Percentiles rank a stretch among this genome's conserved stretches.
Evolutionary conservation across 2,797 vertebrate genomes (phyloP).

Genomic region (Chanos chanos): DNA sequence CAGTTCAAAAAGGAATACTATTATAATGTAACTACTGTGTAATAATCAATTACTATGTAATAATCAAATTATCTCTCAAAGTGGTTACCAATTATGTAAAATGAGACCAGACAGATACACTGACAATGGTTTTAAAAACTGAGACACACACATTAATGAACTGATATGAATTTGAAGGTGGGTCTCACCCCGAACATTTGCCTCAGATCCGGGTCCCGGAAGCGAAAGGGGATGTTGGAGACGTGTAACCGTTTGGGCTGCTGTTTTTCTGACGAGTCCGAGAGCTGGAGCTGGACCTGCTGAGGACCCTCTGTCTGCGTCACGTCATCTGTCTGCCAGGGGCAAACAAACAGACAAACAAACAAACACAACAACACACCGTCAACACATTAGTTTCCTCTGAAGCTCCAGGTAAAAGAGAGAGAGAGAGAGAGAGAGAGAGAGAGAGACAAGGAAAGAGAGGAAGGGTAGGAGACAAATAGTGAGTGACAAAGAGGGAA

Average conservation of each 20-base stretch:
- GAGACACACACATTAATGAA: not conserved
- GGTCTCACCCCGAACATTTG: slow-evolving; percentile 84
- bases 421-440: slow-evolving; percentile 7
- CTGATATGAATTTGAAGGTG: no score
- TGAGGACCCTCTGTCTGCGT: slow-evolving; percentile 79
- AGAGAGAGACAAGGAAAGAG: no score
- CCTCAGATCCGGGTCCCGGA: slow-evolving; percentile 81
- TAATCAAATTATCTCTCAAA: no score
- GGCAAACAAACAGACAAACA: slow-evolving; percentile 47
- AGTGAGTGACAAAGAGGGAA: not conserved
- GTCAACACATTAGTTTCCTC: slow-evolving; percentile 54
- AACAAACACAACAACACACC: no score
- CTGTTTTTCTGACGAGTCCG: slow-evolving; percentile 79
- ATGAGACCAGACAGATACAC: no score
- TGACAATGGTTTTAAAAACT: not conserved
- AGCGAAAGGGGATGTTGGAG: slow-evolving; percentile 86
- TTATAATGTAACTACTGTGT: no score
- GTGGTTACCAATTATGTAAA: no score
- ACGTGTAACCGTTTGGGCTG: slow-evolving; percentile 83
- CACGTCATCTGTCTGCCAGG: slow-evolving; percentile 76
- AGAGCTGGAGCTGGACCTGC: slow-evolving; percentile 71
- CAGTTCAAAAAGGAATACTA: no score
- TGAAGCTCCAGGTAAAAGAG: slow-evolving; percentile 9
- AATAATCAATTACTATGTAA: no score
- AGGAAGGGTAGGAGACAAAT: not conserved